These are phyloP conservation scores for Hymenochirus boettgeri DNA, from an alignment of 2,113 vertebrate genomes.

Conservation along the genomic window DNA sequence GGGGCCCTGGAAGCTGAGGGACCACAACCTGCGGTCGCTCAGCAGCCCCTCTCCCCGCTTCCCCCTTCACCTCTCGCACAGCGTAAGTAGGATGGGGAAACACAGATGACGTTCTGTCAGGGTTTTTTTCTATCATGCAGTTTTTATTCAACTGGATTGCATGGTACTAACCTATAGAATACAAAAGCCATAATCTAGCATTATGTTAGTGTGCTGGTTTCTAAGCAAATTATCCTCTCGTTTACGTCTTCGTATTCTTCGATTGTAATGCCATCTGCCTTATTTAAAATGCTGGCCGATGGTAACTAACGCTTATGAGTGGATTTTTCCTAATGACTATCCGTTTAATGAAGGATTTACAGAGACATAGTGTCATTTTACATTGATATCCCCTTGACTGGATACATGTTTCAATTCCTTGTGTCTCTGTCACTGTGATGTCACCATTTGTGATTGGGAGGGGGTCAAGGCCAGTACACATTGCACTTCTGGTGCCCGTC, in stretches of 20 bases:
- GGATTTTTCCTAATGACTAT: too few relatives aligned
- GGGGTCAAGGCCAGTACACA: background rate
- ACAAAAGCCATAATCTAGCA: background rate
- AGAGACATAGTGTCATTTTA: too few relatives aligned
- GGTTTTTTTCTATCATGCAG: constrained; percentile 9
- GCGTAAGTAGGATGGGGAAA: constrained; percentile 52
- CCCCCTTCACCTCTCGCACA: constrained; percentile 48
- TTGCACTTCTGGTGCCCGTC: background rate
- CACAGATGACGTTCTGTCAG: background rate
- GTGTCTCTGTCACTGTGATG: constrained; percentile 35
- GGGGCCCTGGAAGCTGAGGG: constrained; percentile 68
- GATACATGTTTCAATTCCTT: background rate
- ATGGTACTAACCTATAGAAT: background rate
- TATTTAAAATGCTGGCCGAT: too few relatives aligned
- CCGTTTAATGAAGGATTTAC: too few relatives aligned
- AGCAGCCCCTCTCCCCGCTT: constrained; percentile 49
- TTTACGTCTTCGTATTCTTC: too few relatives aligned
- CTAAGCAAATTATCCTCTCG: too few relatives aligned
- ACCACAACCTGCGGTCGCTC: constrained; percentile 49
- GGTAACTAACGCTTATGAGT: too few relatives aligned
- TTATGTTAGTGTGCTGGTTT: background rate
- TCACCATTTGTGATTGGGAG: constrained; percentile 10
- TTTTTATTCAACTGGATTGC: background rate
- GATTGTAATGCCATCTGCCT: too few relatives aligned
- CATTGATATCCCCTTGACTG: too few relatives aligned